A percentile compares a stretch with the other conserved stretches of the same genome.
phyloP scores from a whole-genome alignment of 2,888 invertebrate species.

The Trissoscelio sp. region DNA sequence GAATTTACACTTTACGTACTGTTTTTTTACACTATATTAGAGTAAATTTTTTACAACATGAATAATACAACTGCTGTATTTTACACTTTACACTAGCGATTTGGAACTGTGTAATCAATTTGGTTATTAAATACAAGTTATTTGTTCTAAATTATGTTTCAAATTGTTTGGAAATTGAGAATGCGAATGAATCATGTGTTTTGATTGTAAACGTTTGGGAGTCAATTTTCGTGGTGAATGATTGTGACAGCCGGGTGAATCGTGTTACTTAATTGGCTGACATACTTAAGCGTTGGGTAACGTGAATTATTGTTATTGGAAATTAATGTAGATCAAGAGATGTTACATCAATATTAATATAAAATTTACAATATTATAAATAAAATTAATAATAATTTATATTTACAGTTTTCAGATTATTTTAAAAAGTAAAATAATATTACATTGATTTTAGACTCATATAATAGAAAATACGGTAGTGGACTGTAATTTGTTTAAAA shows the following conservation, averaged over 20 bases:
- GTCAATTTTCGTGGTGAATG: slow-evolving; percentile 20
- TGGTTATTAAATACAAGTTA: too few relatives aligned
- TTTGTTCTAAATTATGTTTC: background rate
- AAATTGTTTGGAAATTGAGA: slow-evolving; percentile 24
- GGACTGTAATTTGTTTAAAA: too few relatives aligned
- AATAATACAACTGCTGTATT: too few relatives aligned
- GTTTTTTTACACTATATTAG: too few relatives aligned
- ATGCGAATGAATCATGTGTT: too few relatives aligned
- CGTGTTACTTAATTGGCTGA: slow-evolving; percentile 43
- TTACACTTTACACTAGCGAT: too few relatives aligned
- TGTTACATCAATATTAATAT: background rate
- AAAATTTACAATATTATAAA: slow-evolving; percentile 2
- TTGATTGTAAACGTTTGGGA: slow-evolving; percentile 25
- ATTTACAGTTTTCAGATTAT: background rate
- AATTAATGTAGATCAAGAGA: slow-evolving; percentile 16
- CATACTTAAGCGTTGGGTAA: slow-evolving; percentile 40
- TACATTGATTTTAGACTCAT: too few relatives aligned
- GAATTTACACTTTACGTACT: too few relatives aligned
- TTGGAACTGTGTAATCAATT: too few relatives aligned
- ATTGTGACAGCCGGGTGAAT: slow-evolving; percentile 34
- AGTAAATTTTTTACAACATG: too few relatives aligned
- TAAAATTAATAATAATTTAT: too few relatives aligned
- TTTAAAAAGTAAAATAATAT: background rate
- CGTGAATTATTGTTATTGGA: slow-evolving; percentile 20
- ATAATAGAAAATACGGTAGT: too few relatives aligned